phyloP scores from a whole-genome alignment of 2,888 invertebrate species.

The Zaprionus lineosus region DNA sequence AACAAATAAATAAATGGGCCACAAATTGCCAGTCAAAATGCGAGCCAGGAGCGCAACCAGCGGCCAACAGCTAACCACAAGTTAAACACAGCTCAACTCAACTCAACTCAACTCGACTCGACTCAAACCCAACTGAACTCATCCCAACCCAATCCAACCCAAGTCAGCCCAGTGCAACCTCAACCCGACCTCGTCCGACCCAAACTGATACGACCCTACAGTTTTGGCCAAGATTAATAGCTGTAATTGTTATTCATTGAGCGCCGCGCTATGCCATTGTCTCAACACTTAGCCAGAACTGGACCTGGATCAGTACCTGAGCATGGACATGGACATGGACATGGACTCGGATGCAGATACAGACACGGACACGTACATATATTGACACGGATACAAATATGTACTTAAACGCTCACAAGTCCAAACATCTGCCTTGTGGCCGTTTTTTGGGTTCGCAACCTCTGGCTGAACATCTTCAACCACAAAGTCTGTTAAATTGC shows the following conservation, averaged over 20 bases:
- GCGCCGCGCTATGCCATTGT: slow-evolving; percentile 72
- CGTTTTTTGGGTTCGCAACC: slow-evolving; percentile 32
- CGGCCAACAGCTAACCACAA: slow-evolving; percentile 57
- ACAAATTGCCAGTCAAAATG: slow-evolving; percentile 63
- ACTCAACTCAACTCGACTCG: too few relatives aligned
- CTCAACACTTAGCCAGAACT: slow-evolving; percentile 60
- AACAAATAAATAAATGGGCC: slow-evolving; percentile 78
- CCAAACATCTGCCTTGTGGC: slow-evolving; percentile 47
- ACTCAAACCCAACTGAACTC: too few relatives aligned
- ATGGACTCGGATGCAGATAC: too few relatives aligned
- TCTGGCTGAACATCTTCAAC: slow-evolving; percentile 46
- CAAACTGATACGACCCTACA: slow-evolving; percentile 31
- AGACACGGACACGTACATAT: too few relatives aligned
- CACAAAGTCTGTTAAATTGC: slow-evolving; percentile 56
- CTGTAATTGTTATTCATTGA: slow-evolving; percentile 77
- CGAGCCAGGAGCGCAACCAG: slow-evolving; percentile 38
- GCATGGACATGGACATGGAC: too few relatives aligned
- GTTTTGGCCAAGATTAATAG: slow-evolving; percentile 72
- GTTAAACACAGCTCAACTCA: slow-evolving; percentile 22
- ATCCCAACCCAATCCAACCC: slow-evolving; percentile 22
- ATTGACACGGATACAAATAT: too few relatives aligned
- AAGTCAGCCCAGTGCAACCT: too few relatives aligned
- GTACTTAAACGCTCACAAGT: background rate
- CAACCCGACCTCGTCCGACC: slow-evolving; percentile 1
- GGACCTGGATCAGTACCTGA: background rate